Percentiles rank a stretch among this genome's conserved stretches.
Evolutionary conservation across 2,888 invertebrate genomes (phyloP).

Genomic region (Amblyjoppa fuscipennis): DNA sequence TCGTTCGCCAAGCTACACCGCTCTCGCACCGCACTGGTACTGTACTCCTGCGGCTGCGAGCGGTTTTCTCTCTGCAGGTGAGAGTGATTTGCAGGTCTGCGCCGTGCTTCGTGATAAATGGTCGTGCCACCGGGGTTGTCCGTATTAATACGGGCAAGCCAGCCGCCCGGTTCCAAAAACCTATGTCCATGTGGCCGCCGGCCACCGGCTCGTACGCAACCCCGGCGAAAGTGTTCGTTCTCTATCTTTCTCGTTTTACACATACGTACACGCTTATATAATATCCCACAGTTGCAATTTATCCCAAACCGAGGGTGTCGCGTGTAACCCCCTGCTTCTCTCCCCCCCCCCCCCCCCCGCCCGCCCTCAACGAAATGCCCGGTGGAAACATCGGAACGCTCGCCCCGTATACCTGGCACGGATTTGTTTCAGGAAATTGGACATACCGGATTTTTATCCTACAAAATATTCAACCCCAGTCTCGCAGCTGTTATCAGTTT

Average conservation of each 20-base stretch:
- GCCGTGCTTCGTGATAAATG: slow-evolving; percentile 72
- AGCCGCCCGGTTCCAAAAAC: slow-evolving; percentile 64
- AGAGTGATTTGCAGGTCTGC: slow-evolving; percentile 74
- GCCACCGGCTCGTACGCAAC: slow-evolving; percentile 2
- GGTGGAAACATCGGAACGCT: slow-evolving; percentile 11
- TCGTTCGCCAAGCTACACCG: slow-evolving; percentile 60
- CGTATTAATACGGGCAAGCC: slow-evolving; percentile 67
- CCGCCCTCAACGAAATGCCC: not conserved
- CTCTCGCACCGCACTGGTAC: slow-evolving; percentile 32
- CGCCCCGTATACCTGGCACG: not conserved
- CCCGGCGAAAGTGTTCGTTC: slow-evolving; percentile 25
- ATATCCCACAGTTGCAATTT: slow-evolving; percentile 7
- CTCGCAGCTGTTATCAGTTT: slow-evolving; percentile 20
- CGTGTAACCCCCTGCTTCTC: no score
- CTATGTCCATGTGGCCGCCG: slow-evolving; percentile 31
- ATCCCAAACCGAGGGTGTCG: not conserved
- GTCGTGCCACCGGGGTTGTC: slow-evolving; percentile 64
- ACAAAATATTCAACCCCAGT: slow-evolving; percentile 38
- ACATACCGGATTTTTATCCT: slow-evolving; percentile 45
- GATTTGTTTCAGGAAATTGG: slow-evolving; percentile 44
- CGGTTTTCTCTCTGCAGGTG: slow-evolving; percentile 61
- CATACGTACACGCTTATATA: slow-evolving; percentile 7
- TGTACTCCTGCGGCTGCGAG: slow-evolving; percentile 48
- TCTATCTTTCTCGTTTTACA: slow-evolving; percentile 20
- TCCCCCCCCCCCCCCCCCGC: no score